phyloP scores from a whole-genome alignment of 2,888 invertebrate genomes.

The Laothoe populi region DNA sequence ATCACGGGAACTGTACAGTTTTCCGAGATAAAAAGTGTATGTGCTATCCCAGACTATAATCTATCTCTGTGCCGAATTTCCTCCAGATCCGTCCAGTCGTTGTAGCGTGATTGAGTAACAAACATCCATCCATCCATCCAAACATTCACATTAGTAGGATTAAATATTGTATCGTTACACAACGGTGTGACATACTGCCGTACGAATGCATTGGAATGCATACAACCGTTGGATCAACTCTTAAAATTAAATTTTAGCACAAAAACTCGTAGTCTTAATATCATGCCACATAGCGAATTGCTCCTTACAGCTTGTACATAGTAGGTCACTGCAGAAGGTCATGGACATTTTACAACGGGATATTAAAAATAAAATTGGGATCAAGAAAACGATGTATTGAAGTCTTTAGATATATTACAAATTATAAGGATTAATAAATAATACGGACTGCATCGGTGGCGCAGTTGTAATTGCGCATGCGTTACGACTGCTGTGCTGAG shows the following conservation, averaged over 20 bases:
- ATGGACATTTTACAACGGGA: background rate
- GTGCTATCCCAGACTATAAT: no score
- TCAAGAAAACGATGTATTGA: constrained; percentile 31
- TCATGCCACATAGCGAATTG: constrained; percentile 28
- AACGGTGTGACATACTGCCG: constrained; percentile 42
- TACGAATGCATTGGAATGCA: constrained; percentile 54
- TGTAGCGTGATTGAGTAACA: no score
- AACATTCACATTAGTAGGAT: no score
- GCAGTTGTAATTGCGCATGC: no score
- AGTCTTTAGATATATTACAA: constrained; percentile 5
- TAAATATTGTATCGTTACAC: constrained; percentile 27
- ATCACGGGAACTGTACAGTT: no score
- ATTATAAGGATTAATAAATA: background rate
- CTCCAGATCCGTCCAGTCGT: no score
- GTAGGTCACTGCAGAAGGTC: constrained; percentile 24
- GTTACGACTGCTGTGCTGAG: no score
- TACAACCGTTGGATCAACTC: constrained; percentile 41
- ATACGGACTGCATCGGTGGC: no score
- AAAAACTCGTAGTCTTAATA: constrained; percentile 40
- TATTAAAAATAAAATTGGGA: background rate
- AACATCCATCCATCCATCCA: no score
- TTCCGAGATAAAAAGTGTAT: no score
- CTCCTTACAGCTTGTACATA: background rate
- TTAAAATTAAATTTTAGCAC: constrained; percentile 47
- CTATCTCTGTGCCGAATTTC: no score